Evolutionary conservation across 2,888 invertebrate genomes (phyloP), one percentile per base, ranked within the genome.

Genomic region (Apodemia zela): DNA sequence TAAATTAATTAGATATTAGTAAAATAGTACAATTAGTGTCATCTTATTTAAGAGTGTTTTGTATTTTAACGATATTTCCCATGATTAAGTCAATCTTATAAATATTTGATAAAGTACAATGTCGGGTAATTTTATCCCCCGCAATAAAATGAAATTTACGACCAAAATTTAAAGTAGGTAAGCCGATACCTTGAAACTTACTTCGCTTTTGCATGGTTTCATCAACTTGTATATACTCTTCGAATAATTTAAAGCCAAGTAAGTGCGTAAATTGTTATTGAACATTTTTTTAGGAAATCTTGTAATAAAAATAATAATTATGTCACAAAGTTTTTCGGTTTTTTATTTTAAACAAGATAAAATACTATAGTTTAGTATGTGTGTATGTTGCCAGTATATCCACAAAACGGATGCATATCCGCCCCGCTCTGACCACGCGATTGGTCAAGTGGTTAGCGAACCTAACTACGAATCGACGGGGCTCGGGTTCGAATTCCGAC

Each of bases 111-210:
- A 57, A 57, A 57, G 54, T 29, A 25, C 6, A 17, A 17, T 25
- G 54, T 29, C 29, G 15, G 7, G 54, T 57, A 29, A 57, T 25
- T 57, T 29, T 29, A 57, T 57, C 29, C 54, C 11, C 21, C 4
- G 54, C 54, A 25, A 57, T 57, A 57, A 57, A 57, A 57, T 29
- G 15, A 57, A 29, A 57, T 57, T 57, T 57, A 57, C 54, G 21
- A 25, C 29, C 54, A 57, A 57, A 57, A 57, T 57, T 57, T 25
- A 57, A 57, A 57, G 29, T 57, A 57, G n/a, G 54, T 57, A 57
- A 57, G 25, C 15, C n/a, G 54, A 57, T 57, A 29, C 15, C n/a
- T 29, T 29, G 13, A 51, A 57, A 57, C n/a, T 57, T 57, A 57
- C 54, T 57, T 57, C 3, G 54, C 54, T 4, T 57, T 57, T 25